These are phyloP conservation scores for Carapus acus DNA, from an alignment of 2,797 vertebrate species.

Conservation along the genomic window DNA sequence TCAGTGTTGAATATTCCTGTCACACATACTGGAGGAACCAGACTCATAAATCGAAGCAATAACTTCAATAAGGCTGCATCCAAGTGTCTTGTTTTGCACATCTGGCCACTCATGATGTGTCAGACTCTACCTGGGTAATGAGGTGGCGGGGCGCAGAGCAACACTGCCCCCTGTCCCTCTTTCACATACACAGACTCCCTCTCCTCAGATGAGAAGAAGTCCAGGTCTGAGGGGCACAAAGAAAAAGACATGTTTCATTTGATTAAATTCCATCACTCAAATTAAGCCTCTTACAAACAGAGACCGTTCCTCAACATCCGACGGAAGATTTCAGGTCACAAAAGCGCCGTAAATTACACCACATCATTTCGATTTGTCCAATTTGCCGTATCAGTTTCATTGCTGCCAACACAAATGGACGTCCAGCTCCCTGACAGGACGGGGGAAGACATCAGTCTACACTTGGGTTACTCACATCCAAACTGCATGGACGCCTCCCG, in stretches of 20 bases:
- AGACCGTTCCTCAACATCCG: neutral
- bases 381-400: constrained; percentile 28
- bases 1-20: no score
- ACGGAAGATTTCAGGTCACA: constrained; percentile 21
- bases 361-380: constrained; percentile 31
- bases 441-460: neutral
- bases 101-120: constrained; percentile 22
- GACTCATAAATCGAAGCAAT: no score
- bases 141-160: constrained; percentile 88
- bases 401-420: constrained; percentile 34
- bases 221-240: constrained; percentile 75
- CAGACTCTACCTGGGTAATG: constrained; percentile 98
- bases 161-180: constrained; percentile 89
- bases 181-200: constrained; percentile 82
- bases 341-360: constrained; percentile 20
- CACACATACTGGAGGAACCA: no score
- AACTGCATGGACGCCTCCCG: constrained; percentile 84
- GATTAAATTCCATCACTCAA: no score
- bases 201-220: constrained; percentile 90
- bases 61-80: no score
- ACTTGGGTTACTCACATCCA: constrained; percentile 81
- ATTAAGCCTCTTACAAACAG: no score
- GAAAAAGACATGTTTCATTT: constrained; percentile 2
- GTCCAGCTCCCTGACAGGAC: constrained; percentile 10
- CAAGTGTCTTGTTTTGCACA: neutral